A percentile compares a stretch with the other conserved stretches of the same genome.
Conservation (phyloP, 2,888 invertebrate species). For the Sipha maydis region DNA sequence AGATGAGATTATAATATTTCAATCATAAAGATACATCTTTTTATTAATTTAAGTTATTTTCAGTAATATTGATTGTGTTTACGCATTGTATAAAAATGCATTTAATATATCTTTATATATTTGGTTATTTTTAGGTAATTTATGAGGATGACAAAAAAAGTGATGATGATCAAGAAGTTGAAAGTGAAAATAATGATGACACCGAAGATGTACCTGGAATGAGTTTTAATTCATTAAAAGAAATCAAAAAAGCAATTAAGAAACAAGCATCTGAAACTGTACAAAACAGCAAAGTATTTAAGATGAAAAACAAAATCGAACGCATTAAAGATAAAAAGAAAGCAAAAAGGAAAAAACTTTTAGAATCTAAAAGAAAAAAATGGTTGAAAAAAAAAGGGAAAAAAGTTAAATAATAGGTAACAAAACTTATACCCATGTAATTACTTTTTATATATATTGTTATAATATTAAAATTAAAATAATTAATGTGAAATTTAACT, state of each 20-base stretch:
- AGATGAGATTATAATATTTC: background rate
- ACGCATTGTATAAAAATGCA: background rate
- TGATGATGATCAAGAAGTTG: slow-evolving; percentile 67
- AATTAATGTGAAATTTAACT: background rate
- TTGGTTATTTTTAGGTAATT: slow-evolving; percentile 46
- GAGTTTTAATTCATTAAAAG: slow-evolving; percentile 74
- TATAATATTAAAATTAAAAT: background rate
- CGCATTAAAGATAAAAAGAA: slow-evolving; percentile 74
- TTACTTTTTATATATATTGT: background rate
- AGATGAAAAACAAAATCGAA: slow-evolving; percentile 76
- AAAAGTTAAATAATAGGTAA: slow-evolving; percentile 14
- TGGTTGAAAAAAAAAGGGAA: slow-evolving; percentile 60
- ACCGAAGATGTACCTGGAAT: slow-evolving; percentile 69
- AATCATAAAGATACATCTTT: background rate
- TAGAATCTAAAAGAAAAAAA: slow-evolving; percentile 56
- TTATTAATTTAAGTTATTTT: background rate
- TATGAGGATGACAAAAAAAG: slow-evolving; percentile 67
- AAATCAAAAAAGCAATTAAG: slow-evolving; percentile 77
- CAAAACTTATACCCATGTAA: background rate
- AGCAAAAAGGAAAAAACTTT: slow-evolving; percentile 66
- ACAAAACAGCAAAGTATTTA: slow-evolving; percentile 81
- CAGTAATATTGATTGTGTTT: background rate
- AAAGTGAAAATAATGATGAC: slow-evolving; percentile 66
- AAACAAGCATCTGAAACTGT: slow-evolving; percentile 79
- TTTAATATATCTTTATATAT: background rate